These are phyloP conservation scores for Ptychodera flava DNA, from an alignment of 35 echinoderm and acorn worm genomes.

Conservation along the genomic window DNA sequence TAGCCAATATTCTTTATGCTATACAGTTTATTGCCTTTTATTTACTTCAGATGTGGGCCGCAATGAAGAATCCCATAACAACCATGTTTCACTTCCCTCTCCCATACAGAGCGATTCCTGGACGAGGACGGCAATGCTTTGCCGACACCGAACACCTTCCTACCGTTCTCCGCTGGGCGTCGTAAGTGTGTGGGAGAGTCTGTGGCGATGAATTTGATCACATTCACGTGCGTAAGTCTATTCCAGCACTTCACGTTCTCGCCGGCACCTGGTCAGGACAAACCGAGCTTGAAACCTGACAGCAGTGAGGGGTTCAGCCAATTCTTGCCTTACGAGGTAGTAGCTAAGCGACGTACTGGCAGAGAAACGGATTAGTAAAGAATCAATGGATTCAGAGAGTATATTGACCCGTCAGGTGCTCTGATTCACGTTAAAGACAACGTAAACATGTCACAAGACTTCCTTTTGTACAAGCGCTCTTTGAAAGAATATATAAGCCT, in stretches of 20 bases:
- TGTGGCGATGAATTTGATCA: constrained; percentile 49
- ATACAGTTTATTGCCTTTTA: too few relatives aligned
- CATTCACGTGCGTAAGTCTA: constrained; percentile 46
- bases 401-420: too few relatives aligned
- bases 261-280: constrained; percentile 25
- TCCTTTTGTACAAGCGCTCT: too few relatives aligned
- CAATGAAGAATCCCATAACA: not conserved
- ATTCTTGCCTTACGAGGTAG: not conserved
- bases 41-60: not conserved
- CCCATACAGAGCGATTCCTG: constrained; percentile 55
- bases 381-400: too few relatives aligned
- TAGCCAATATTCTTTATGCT: too few relatives aligned
- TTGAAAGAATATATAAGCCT: too few relatives aligned
- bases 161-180: constrained; percentile 52
- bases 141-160: constrained; percentile 19
- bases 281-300: not conserved
- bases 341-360: not conserved
- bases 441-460: too few relatives aligned
- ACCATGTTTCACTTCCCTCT: not conserved
- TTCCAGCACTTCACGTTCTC: constrained; percentile 40
- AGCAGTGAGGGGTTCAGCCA: not conserved
- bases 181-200: constrained; percentile 52
- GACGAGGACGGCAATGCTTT: constrained; percentile 18
- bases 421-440: too few relatives aligned
- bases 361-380: too few relatives aligned